A percentile compares a stretch with the other conserved stretches of the same genome.
These are phyloP conservation scores for Elysia crispata DNA, from an alignment of 2,888 invertebrate genomes.

Conservation along the genomic window DNA sequence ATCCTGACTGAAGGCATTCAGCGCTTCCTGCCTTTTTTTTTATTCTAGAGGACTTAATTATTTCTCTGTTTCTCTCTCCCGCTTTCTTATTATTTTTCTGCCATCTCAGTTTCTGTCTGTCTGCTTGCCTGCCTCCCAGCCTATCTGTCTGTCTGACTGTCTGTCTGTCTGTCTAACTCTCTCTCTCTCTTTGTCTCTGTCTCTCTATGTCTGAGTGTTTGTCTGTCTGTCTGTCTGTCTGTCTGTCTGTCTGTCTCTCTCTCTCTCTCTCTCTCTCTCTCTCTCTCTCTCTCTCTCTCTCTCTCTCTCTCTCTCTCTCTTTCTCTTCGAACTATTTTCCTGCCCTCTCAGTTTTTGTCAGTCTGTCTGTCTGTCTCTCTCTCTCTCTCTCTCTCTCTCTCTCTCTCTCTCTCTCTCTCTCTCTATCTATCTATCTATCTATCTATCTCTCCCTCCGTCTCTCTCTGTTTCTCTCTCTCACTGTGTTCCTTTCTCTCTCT, in stretches of 20 bases:
- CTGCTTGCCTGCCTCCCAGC: no score
- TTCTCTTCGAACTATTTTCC: neutral
- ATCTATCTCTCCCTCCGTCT: neutral
- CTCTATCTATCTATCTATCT: neutral
- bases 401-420: conserved; percentile 1
- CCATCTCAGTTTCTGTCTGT: no score
- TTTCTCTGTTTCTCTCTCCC: neutral
- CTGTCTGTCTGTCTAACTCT: no score
- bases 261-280: no score
- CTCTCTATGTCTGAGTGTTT: no score
- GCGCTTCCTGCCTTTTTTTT: no score
- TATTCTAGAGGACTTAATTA: no score
- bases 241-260: neutral
- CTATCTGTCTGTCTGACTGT: no score
- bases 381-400: conserved; percentile 19
- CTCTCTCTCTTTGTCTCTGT: no score
- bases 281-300: no score
- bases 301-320: neutral
- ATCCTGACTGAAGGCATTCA: no score
- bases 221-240: neutral
- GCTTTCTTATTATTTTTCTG: no score
- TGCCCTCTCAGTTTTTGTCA: neutral
- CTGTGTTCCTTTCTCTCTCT: neutral
- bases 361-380: conserved; percentile 11
- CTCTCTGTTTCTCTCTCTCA: neutral